Evolutionary conservation across 1,140 invertebrate genomes (phyloP).

Genomic region (Helicorthomorpha holstii): DNA sequence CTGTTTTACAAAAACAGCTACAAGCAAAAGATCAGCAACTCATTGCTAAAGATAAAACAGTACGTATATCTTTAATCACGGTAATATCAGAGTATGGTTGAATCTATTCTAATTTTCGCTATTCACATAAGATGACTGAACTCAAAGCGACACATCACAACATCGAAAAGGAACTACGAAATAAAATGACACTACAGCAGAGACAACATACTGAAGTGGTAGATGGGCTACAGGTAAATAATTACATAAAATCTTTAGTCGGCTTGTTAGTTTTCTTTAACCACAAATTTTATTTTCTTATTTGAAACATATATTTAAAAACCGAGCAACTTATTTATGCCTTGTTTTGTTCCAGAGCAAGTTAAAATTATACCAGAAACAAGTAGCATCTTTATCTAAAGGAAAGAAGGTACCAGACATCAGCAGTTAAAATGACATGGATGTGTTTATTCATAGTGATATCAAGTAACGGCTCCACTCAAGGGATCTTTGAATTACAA

Average conservation of each 20-base stretch:
- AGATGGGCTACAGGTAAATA: constrained; percentile 50
- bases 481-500: constrained; percentile 3
- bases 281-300: neutral
- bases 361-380: constrained; percentile 26
- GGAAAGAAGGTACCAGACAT: constrained; percentile 34
- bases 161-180: constrained; percentile 62
- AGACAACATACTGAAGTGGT: constrained; percentile 67
- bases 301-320: neutral
- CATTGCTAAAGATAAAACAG: constrained; percentile 77
- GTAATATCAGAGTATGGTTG: neutral
- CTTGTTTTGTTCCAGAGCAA: constrained; percentile 19
- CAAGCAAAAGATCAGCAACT: constrained; percentile 67
- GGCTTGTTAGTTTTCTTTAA: too few species aligned
- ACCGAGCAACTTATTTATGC: neutral
- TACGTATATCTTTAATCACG: constrained; percentile 23
- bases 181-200: constrained; percentile 58
- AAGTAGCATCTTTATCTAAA: constrained; percentile 67
- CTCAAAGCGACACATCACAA: constrained; percentile 82
- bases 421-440: too few species aligned
- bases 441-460: too few species aligned
- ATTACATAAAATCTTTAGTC: neutral
- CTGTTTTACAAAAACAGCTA: constrained; percentile 76
- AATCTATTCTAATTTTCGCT: neutral
- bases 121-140: constrained; percentile 57
- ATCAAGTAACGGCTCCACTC: too few species aligned